Evolutionary conservation across 2,888 invertebrate species (phyloP).

Genomic region (Agrochola lychnidis): DNA sequence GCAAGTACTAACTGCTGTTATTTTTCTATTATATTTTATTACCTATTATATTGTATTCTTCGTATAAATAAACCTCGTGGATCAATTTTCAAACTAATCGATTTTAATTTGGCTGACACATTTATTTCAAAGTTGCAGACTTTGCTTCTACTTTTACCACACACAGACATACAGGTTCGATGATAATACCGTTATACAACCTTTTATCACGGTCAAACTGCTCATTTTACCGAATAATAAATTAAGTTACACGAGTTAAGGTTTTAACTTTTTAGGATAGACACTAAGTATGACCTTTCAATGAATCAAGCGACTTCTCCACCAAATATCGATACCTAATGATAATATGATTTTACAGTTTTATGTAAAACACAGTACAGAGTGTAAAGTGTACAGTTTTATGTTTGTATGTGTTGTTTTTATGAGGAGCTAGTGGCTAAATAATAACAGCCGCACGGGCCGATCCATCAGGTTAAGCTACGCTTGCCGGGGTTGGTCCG

Average conservation of each 20-base stretch:
- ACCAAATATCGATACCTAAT: neutral
- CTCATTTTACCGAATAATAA: neutral
- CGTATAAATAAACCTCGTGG: neutral
- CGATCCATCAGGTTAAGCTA: too few species aligned
- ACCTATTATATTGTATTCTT: neutral
- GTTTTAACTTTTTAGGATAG: neutral
- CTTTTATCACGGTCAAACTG: neutral
- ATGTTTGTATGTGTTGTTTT: too few species aligned
- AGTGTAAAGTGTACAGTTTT: too few species aligned
- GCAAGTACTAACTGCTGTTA: neutral
- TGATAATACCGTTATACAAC: neutral
- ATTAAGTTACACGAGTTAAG: neutral
- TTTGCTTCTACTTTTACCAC: neutral
- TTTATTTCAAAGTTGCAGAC: constrained; percentile 23
- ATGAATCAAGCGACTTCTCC: neutral
- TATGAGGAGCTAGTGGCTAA: too few species aligned
- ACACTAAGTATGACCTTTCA: neutral
- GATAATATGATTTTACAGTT: neutral
- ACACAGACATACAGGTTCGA: too few species aligned
- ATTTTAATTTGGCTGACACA: neutral
- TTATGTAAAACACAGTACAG: too few species aligned
- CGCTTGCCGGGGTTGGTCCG: too few species aligned
- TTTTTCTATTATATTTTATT: too few species aligned
- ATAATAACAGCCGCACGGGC: too few species aligned
- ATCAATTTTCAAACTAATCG: neutral